A percentile compares a stretch with the other conserved stretches of the same genome.
Conservation (phyloP, 2,113 vertebrate genomes). For the Lycaon pictus region DNA sequence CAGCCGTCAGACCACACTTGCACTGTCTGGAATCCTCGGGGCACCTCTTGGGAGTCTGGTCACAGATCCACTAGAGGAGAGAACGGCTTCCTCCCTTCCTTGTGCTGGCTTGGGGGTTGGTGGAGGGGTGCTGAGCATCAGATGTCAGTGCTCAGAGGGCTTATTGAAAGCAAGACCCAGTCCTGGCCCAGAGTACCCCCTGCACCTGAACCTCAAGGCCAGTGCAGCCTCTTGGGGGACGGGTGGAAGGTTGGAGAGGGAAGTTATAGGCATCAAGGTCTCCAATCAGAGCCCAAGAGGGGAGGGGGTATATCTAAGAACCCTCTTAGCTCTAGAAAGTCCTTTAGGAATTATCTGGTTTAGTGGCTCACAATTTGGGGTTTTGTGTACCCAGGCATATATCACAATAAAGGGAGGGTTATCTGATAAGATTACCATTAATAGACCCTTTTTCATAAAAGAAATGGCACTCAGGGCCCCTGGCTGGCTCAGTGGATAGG, state of each 20-base stretch:
- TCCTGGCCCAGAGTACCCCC: background rate
- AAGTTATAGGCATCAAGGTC: background rate
- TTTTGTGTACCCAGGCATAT: background rate
- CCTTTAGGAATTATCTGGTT: background rate
- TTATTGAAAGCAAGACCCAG: too few relatives aligned
- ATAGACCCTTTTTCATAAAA: background rate
- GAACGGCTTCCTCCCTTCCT: background rate
- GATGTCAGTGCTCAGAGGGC: background rate
- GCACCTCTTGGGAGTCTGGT: background rate
- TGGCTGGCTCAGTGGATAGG: too few relatives aligned
- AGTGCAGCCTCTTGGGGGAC: background rate
- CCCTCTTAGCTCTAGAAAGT: background rate
- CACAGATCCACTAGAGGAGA: background rate
- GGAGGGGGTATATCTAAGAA: background rate
- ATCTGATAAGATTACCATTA: background rate
- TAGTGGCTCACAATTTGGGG: background rate
- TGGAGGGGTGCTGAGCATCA: background rate
- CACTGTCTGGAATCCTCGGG: background rate
- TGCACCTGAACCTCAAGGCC: background rate
- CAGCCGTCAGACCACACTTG: rapidly evolving
- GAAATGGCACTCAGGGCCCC: background rate
- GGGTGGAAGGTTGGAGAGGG: background rate
- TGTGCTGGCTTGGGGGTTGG: background rate
- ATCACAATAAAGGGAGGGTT: background rate
- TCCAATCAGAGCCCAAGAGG: background rate